phyloP scores from a whole-genome alignment of 2,797 vertebrate species.

The Darevskia mixta region DNA sequence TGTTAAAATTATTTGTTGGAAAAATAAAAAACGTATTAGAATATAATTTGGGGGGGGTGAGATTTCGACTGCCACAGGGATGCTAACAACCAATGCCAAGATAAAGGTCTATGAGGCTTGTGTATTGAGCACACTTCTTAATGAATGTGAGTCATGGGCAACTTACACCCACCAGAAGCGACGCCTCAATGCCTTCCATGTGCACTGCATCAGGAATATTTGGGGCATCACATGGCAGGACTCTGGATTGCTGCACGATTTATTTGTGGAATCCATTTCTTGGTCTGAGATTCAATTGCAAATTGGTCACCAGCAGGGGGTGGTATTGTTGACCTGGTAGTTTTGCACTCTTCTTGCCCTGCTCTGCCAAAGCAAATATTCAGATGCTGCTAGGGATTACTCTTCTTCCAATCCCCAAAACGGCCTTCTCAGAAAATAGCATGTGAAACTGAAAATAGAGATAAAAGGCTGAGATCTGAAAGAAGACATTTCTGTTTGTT shows the following conservation, averaged over 20 bases:
- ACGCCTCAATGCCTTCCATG: too few species aligned
- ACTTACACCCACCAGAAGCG: too few species aligned
- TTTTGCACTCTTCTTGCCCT: rapidly evolving
- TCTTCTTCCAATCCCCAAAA: slow-evolving; percentile 20
- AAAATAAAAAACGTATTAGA: too few species aligned
- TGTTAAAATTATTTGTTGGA: too few species aligned
- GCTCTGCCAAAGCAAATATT: not conserved
- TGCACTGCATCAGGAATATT: too few species aligned
- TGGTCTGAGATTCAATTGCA: not conserved
- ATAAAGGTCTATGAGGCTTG: too few species aligned
- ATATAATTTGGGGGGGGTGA: too few species aligned
- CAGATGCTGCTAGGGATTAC: not conserved
- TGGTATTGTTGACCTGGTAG: not conserved
- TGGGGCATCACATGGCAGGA: too few species aligned
- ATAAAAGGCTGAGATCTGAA: slow-evolving; percentile 19
- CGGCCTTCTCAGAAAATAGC: not conserved
- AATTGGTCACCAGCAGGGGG: not conserved
- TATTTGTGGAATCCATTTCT: slow-evolving; percentile 1
- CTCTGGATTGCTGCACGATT: not conserved
- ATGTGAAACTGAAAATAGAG: slow-evolving; percentile 26
- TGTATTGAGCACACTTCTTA: too few species aligned
- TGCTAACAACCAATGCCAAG: too few species aligned
- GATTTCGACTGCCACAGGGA: too few species aligned
- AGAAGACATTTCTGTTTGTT: slow-evolving; percentile 13
- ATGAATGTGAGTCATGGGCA: too few species aligned